Evolutionary conservation across 1,140 invertebrate species (phyloP), one percentile per base, ranked within the genome.

Genomic region (Theocolax elegans): DNA sequence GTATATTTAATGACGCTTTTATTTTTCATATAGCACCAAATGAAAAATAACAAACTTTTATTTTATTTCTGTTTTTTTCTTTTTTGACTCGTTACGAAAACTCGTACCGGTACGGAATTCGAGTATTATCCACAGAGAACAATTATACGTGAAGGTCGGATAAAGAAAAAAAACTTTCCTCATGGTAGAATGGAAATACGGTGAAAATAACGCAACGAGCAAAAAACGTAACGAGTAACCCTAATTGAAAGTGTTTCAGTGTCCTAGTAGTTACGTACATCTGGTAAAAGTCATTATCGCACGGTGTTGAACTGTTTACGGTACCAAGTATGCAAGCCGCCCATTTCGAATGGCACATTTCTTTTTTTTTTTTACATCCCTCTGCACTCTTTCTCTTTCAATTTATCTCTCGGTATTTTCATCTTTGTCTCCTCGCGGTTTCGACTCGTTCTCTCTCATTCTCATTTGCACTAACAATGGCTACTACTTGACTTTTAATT

Each of bases 241-340:
- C 31, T 59, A 59, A 66, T 66, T 66, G 25, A 66, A 66, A 49
- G 51, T 58, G 42, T 29, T 23, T 56, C 23, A 10, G 15, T 58
- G 10, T 46, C 13, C 3, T 21, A 0, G 13, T 12, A 31, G 27
- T 8, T n/a, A 19, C 40, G 12, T 17, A 23, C 10, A 59, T 46
- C 1, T 2, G n/a, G 31, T 44, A 29, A 42, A 60, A 62, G 46
- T 40, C 27, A 68, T 62, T 68, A 60, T 53, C 35, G 4, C 35
- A 29, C 0, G n/a, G 46, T 60, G 35, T 60, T 68, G 25, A 60
- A 60, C 60, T 68, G 46, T 68, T 67, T 59, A 42, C 44, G 8
- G 27, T 23, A 15, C 10, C n/a, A 48, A 66, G 38, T 44, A 27
- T 1, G 0, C 19, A 51, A 53, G 17, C 9, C 10, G 19, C 13